Evolutionary conservation across 2,888 invertebrate genomes (phyloP).

Genomic region (Nephrotoma flavescens): DNA sequence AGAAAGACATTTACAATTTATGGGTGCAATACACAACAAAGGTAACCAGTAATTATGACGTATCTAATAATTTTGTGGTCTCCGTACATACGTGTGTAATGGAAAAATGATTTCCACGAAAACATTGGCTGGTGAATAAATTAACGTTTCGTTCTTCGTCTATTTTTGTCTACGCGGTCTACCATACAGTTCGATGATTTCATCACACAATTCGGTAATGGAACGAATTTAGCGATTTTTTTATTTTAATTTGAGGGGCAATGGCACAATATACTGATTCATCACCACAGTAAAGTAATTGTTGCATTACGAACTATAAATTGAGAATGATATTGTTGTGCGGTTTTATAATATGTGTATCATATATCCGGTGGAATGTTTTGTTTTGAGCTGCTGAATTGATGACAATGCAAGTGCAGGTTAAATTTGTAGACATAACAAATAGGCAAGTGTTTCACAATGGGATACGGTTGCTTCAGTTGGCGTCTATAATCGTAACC

Average conservation of each 20-base stretch:
- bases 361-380: background rate
- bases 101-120: background rate
- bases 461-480: background rate
- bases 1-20: constrained; percentile 36
- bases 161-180: background rate
- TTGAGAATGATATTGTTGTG: background rate
- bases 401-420: background rate
- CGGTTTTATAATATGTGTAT: background rate
- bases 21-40: constrained; percentile 40
- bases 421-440: background rate
- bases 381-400: background rate
- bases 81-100: background rate
- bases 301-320: background rate
- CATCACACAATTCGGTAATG: background rate
- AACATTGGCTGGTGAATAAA: background rate
- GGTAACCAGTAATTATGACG: constrained; percentile 20
- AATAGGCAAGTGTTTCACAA: background rate
- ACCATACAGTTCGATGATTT: background rate
- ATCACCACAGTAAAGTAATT: background rate
- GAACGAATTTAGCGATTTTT: background rate
- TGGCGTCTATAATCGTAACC: background rate
- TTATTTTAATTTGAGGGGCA: background rate
- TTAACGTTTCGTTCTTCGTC: background rate
- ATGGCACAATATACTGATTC: background rate
- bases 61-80: background rate